These are phyloP conservation scores for Brachionichthys hirsutus DNA, from an alignment of 2,113 vertebrate genomes.

Conservation along the genomic window DNA sequence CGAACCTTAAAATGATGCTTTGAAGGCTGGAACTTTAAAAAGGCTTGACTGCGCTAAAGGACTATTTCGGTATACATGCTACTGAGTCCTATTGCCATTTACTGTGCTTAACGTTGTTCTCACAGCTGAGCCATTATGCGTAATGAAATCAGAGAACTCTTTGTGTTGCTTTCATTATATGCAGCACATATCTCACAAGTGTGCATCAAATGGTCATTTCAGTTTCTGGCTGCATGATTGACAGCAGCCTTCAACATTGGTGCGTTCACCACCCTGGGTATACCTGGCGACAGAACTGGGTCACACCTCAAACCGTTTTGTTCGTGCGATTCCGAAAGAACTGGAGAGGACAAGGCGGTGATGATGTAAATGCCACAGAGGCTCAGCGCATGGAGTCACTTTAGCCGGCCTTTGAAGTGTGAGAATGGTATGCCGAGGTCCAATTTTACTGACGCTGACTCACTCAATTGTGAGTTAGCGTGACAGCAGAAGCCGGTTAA, in stretches of 20 bases:
- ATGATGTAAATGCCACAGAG: not conserved
- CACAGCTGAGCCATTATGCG: too few relatives aligned
- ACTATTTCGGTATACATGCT: too few relatives aligned
- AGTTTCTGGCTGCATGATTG: constrained; percentile 22
- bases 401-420: constrained; percentile 57
- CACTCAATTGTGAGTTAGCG: constrained; percentile 49
- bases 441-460: constrained; percentile 43
- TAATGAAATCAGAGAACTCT: too few relatives aligned
- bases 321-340: not conserved
- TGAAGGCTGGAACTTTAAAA: too few relatives aligned
- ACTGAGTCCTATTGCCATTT: too few relatives aligned
- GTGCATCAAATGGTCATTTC: not conserved
- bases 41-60: too few relatives aligned
- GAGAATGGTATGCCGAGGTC: constrained; percentile 51
- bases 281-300: constrained; percentile 4
- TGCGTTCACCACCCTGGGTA: not conserved
- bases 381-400: constrained; percentile 48
- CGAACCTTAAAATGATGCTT: too few relatives aligned
- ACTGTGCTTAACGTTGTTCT: too few relatives aligned
- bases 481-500: constrained; percentile 69
- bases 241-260: not conserved
- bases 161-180: not conserved
- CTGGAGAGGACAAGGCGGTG: not conserved
- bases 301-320: not conserved
- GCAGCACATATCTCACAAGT: not conserved